Percentiles rank a stretch among this genome's conserved stretches.
Conservation (phyloP, 2,888 invertebrate genomes). For the Prosopocoilus inquinatus region DNA sequence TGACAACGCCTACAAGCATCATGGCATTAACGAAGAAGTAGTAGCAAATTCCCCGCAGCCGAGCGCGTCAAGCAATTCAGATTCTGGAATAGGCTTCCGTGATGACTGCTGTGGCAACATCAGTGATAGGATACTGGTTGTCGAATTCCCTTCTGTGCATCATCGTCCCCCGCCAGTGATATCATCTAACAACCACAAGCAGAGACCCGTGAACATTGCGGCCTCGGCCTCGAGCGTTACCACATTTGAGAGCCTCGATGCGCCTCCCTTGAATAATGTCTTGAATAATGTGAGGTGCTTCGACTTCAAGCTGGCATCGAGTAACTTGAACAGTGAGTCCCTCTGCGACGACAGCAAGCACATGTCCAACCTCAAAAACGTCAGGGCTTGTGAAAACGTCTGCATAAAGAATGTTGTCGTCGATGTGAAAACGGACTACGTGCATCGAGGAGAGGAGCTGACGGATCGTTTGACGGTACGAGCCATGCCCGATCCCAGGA, state of each 20-base stretch:
- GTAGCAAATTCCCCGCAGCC: constrained; percentile 81
- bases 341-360: constrained; percentile 24
- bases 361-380: constrained; percentile 44
- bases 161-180: constrained; percentile 39
- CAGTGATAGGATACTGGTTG: constrained; percentile 75
- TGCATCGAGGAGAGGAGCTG: constrained; percentile 12
- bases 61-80: constrained; percentile 89
- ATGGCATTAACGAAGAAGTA: constrained; percentile 50
- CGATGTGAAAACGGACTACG: constrained; percentile 23
- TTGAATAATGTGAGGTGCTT: constrained; percentile 31
- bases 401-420: constrained; percentile 37
- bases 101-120: constrained; percentile 81
- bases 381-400: constrained; percentile 41
- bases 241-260: constrained; percentile 28
- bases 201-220: constrained; percentile 44
- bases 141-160: constrained; percentile 71
- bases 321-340: constrained; percentile 21
- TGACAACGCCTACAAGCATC: constrained; percentile 18
- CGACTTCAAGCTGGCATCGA: constrained; percentile 23
- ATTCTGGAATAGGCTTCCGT: constrained; percentile 92
- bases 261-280: constrained; percentile 31
- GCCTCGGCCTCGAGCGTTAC: constrained; percentile 39
- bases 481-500: constrained; percentile 63
- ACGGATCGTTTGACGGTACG: constrained; percentile 59
- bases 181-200: constrained; percentile 31